Percentiles rank a stretch among this genome's conserved stretches.
These are phyloP conservation scores for Dusona sp. DNA, from an alignment of 2,888 invertebrate species.

Conservation along the genomic window DNA sequence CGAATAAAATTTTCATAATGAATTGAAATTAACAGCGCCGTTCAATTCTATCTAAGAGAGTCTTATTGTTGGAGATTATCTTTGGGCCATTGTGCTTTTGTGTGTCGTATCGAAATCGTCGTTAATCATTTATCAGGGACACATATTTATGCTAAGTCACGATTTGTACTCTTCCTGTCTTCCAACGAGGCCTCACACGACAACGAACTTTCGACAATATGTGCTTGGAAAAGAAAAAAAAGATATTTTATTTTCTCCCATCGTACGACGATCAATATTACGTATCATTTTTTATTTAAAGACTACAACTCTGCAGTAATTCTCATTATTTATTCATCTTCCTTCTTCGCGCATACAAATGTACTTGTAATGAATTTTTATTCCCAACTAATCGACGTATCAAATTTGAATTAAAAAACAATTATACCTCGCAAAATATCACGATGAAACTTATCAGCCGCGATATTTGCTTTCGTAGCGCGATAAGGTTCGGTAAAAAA, in stretches of 20 bases:
- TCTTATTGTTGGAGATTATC: neutral
- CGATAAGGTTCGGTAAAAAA: no score
- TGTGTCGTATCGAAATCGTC: neutral
- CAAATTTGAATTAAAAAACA: no score
- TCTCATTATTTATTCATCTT: neutral
- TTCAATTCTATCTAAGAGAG: neutral
- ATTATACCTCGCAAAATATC: no score
- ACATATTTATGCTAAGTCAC: slow-evolving; percentile 33
- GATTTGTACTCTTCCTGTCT: slow-evolving; percentile 30
- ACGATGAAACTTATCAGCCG: no score
- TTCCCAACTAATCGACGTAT: no score
- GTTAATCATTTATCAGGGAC: slow-evolving; percentile 11
- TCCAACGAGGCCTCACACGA: neutral
- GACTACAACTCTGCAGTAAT: neutral
- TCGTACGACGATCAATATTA: neutral
- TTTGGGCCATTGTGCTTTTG: neutral
- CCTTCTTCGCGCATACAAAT: neutral
- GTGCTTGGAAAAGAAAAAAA: neutral
- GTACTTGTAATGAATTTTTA: no score
- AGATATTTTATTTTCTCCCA: slow-evolving; percentile 1
- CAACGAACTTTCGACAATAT: slow-evolving; percentile 14
- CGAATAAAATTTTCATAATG: neutral
- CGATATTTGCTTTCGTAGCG: no score
- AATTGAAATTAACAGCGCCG: neutral
- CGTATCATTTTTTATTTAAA: neutral